Percentiles rank a stretch among this genome's conserved stretches.
phyloP scores from a whole-genome alignment of 2,113 vertebrate genomes.

The Calidris pugnax region DNA sequence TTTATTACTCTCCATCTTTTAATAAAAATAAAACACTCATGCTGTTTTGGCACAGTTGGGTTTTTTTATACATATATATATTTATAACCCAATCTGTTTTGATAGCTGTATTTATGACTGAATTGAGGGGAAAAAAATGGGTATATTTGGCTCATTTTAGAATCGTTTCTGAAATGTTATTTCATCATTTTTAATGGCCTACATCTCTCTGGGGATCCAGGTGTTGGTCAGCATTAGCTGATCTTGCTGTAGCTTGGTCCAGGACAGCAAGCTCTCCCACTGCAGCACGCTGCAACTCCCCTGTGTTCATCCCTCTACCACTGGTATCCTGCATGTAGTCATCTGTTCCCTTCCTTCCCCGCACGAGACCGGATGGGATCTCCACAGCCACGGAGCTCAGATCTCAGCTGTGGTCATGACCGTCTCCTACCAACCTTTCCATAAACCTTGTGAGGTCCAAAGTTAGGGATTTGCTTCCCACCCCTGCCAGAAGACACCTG shows the following conservation, averaged over 20 bases:
- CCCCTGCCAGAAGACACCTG: not conserved
- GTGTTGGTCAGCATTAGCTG: not conserved
- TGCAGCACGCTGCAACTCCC: not conserved
- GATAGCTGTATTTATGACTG: not conserved
- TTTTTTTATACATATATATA: not conserved
- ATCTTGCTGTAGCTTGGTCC: not conserved
- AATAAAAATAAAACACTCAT: conserved; percentile 25
- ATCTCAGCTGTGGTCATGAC: not conserved
- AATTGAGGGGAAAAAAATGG: not conserved
- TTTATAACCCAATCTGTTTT: conserved; percentile 27
- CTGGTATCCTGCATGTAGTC: fast-evolving
- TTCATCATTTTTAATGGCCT: not conserved
- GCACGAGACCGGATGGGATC: not conserved
- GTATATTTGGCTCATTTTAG: not conserved
- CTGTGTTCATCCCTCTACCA: not conserved
- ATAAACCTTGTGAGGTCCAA: not conserved
- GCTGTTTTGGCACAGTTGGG: not conserved
- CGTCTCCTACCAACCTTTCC: not conserved
- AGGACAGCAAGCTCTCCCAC: not conserved
- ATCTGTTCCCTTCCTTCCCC: not conserved
- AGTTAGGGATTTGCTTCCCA: not conserved
- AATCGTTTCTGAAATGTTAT: not conserved
- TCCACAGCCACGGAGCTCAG: not conserved
- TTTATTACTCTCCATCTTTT: conserved; percentile 43
- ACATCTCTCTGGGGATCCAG: not conserved